These are phyloP conservation scores for Pelmatolapia mariae DNA, from an alignment of 2,113 vertebrate genomes.

Conservation along the genomic window DNA sequence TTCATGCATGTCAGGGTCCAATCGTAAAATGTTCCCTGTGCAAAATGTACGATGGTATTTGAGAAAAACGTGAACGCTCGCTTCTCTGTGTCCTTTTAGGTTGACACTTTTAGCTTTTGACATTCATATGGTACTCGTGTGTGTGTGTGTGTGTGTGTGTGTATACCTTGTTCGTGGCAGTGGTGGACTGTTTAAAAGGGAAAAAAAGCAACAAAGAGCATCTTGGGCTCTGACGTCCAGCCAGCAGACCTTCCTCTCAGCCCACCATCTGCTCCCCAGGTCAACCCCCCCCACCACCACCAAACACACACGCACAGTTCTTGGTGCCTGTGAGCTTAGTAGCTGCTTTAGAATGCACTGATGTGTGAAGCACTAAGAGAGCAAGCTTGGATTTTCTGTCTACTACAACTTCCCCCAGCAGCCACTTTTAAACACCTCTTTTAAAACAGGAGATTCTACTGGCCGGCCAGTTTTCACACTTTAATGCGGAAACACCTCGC, in stretches of 20 bases:
- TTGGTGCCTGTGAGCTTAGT: slow-evolving; percentile 13
- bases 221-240: slow-evolving; percentile 40
- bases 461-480: not conserved
- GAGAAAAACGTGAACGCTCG: slow-evolving; percentile 19
- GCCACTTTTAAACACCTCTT: not conserved
- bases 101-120: slow-evolving; percentile 56
- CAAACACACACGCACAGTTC: not conserved
- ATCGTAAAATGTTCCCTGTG: slow-evolving; percentile 21
- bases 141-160: not conserved
- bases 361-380: slow-evolving; percentile 42
- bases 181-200: slow-evolving; percentile 6
- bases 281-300: not conserved
- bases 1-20: slow-evolving; percentile 23
- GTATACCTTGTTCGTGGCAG: not conserved
- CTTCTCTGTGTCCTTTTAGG: slow-evolving; percentile 36
- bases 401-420: not conserved
- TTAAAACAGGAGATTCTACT: not conserved
- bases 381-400: slow-evolving; percentile 17
- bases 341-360: slow-evolving; percentile 38
- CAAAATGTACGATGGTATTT: slow-evolving; percentile 47
- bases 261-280: slow-evolving; percentile 58
- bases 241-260: slow-evolving; percentile 51
- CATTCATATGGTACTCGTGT: slow-evolving; percentile 22
- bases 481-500: not conserved
- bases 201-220: slow-evolving; percentile 37